These are phyloP conservation scores for Thermophis baileyi DNA, from an alignment of 2,113 vertebrate genomes.

Conservation along the genomic window DNA sequence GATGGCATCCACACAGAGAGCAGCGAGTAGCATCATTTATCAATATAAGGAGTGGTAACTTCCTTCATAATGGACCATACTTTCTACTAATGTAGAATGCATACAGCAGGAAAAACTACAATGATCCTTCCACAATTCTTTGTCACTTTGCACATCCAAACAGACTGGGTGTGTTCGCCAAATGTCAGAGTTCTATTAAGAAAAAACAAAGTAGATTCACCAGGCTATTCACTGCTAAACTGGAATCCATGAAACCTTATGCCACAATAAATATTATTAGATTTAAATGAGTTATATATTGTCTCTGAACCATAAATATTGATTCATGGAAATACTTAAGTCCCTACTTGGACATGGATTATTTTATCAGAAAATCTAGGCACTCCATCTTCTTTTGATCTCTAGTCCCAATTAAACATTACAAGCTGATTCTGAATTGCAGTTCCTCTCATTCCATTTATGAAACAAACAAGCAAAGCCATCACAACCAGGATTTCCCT, in stretches of 20 bases:
- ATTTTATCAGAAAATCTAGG: background rate
- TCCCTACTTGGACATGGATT: background rate
- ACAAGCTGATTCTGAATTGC: background rate
- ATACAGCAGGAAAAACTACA: background rate
- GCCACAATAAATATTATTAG: background rate
- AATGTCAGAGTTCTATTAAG: background rate
- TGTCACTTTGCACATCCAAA: background rate
- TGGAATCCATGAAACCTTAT: background rate
- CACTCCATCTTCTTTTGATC: background rate
- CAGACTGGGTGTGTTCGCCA: background rate
- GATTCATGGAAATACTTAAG: background rate
- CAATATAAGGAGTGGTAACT: background rate
- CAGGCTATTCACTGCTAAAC: background rate
- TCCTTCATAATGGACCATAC: background rate
- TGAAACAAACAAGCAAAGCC: background rate
- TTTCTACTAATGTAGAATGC: background rate
- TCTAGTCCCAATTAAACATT: background rate
- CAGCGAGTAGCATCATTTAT: background rate
- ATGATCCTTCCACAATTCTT: background rate
- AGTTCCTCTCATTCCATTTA: background rate
- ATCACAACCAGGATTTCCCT: background rate
- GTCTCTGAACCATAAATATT: background rate
- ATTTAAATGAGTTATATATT: background rate
- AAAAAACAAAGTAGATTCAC: background rate
- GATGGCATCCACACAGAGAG: background rate